Conservation (phyloP, 2,113 vertebrate species). For the Naja naja region DNA sequence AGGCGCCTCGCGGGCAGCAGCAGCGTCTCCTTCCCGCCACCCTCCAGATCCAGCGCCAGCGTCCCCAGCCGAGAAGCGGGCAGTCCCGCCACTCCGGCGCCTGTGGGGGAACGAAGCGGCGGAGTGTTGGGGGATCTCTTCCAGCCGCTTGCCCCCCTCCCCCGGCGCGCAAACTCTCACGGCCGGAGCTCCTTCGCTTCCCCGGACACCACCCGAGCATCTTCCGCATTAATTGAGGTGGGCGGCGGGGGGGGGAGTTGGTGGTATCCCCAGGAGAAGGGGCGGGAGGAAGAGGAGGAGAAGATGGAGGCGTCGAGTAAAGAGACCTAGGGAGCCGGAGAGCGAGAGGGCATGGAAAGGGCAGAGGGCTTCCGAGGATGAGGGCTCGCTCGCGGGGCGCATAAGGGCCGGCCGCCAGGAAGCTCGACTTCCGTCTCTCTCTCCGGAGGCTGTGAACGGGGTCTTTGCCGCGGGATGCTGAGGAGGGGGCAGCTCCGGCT, state of each 20-base stretch:
- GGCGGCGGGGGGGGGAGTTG: background rate
- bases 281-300: background rate
- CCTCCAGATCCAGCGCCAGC: no score
- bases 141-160: background rate
- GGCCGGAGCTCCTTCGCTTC: background rate
- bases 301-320: conserved; percentile 14
- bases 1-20: background rate
- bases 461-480: conserved; percentile 14
- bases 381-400: background rate
- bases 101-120: no score
- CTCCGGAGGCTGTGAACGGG: background rate
- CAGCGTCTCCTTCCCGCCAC: background rate
- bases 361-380: background rate
- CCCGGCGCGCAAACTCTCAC: background rate
- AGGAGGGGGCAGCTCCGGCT: background rate
- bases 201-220: background rate
- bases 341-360: background rate
- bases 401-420: background rate
- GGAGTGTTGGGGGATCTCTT: background rate
- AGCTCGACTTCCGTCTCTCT: background rate
- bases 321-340: background rate
- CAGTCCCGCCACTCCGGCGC: background rate
- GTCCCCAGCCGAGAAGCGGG: background rate
- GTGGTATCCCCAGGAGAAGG: conserved; percentile 11
- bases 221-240: conserved; percentile 1